Conservation (phyloP, 2,888 invertebrate genomes). For the Hartigia nigra region DNA sequence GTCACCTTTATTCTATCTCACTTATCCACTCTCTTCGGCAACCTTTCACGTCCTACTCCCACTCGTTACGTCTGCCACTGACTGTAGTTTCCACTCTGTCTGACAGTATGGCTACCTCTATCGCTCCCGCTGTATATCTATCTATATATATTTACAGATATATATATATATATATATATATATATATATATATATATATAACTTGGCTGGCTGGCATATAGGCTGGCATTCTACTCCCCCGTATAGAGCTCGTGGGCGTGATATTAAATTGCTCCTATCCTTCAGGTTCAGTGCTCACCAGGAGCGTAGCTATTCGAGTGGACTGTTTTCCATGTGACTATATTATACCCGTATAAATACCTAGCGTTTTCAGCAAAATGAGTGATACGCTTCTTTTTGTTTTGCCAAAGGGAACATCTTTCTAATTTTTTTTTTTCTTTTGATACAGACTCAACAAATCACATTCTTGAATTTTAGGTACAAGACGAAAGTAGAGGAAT, state of each 20-base stretch:
- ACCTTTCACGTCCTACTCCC: neutral
- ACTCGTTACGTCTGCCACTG: neutral
- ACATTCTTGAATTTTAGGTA: neutral
- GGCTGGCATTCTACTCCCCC: neutral
- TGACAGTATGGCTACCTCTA: neutral
- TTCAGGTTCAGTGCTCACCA: conserved; percentile 29
- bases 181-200: no score
- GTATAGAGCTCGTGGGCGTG: conserved; percentile 55
- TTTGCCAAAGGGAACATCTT: neutral
- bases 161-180: neutral
- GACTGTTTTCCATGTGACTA: neutral
- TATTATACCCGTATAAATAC: neutral
- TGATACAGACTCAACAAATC: neutral
- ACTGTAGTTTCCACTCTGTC: neutral
- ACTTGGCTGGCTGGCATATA: neutral
- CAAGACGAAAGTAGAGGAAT: neutral
- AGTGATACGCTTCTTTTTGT: neutral
- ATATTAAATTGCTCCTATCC: conserved; percentile 62
- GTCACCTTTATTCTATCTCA: neutral
- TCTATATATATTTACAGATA: neutral
- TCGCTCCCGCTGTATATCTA: conserved; percentile 2
- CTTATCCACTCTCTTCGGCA: neutral
- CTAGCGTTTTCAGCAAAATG: neutral
- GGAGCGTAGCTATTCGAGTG: conserved; percentile 6
- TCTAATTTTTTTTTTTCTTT: rapidly evolving